Conservation (phyloP, 64 coral and sea anemone species). For the Pocillopora verrucosa region DNA sequence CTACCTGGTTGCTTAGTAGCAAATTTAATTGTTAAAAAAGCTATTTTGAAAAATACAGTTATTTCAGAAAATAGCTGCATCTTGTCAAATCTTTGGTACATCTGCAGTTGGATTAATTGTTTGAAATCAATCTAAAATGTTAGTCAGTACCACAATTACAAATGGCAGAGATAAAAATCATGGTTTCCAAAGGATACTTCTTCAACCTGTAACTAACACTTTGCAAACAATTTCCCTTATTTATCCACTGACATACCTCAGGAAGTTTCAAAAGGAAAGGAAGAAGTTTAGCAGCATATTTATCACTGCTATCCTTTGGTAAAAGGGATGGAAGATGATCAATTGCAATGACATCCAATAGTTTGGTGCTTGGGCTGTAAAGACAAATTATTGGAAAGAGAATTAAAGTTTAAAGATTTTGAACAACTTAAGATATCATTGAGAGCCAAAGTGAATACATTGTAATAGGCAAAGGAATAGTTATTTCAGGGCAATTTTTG, state of each 20-base stretch:
- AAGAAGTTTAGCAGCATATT: slow-evolving; percentile 51
- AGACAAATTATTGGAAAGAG: neutral
- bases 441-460: neutral
- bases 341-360: slow-evolving; percentile 62
- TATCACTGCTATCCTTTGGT: slow-evolving; percentile 64
- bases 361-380: slow-evolving; percentile 29
- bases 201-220: neutral
- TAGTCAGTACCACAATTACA: too few relatives aligned
- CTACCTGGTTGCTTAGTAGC: too few relatives aligned
- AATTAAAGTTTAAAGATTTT: neutral
- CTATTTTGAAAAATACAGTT: too few relatives aligned
- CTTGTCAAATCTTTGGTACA: too few relatives aligned
- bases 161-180: too few relatives aligned
- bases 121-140: too few relatives aligned
- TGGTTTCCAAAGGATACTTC: neutral
- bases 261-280: slow-evolving; percentile 52
- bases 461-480: too few relatives aligned
- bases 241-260: slow-evolving; percentile 7
- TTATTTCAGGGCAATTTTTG: too few relatives aligned
- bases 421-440: neutral
- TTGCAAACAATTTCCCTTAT: too few relatives aligned
- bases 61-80: too few relatives aligned
- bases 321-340: slow-evolving; percentile 73
- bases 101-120: too few relatives aligned
- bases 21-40: too few relatives aligned